A percentile compares a stretch with the other conserved stretches of the same genome.
phyloP scores from a whole-genome alignment of 1,140 invertebrate species.

The Drosophila oshimai region DNA sequence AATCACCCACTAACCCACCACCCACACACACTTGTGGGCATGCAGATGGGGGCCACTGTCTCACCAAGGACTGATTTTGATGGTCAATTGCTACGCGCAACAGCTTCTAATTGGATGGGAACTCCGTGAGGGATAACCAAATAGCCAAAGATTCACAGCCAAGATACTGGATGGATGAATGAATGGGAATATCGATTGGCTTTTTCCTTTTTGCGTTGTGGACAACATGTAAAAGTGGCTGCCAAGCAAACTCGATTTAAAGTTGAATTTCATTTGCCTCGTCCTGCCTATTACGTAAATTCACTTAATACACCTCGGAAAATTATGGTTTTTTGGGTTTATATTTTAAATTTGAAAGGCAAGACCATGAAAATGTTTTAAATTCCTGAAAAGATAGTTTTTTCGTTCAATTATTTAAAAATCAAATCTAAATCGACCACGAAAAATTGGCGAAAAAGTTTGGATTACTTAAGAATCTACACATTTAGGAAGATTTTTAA shows the following conservation, averaged over 20 bases:
- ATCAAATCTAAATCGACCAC: no score
- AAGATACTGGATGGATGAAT: neutral
- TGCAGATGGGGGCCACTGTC: constrained; percentile 23
- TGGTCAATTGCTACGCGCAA: constrained; percentile 69
- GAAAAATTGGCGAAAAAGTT: no score
- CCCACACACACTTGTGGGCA: constrained; percentile 7
- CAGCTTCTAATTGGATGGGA: constrained; percentile 73
- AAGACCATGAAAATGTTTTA: neutral
- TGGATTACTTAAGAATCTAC: no score
- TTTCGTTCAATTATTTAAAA: no score
- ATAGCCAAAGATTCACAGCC: constrained; percentile 15
- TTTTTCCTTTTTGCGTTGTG: neutral
- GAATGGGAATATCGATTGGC: constrained; percentile 28
- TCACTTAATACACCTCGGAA: neutral
- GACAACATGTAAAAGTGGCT: neutral
- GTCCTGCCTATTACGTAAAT: neutral
- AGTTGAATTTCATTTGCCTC: neutral
- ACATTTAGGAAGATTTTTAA: no score
- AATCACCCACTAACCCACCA: neutral
- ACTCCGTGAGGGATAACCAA: constrained; percentile 11
- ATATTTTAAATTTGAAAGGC: neutral
- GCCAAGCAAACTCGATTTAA: neutral
- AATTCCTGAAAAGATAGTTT: no score
- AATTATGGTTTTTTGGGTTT: neutral
- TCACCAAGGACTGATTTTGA: constrained; percentile 63